A percentile compares a stretch with the other conserved stretches of the same genome.
Evolutionary conservation across 1,140 invertebrate species (phyloP).

Genomic region (Formica selysi): DNA sequence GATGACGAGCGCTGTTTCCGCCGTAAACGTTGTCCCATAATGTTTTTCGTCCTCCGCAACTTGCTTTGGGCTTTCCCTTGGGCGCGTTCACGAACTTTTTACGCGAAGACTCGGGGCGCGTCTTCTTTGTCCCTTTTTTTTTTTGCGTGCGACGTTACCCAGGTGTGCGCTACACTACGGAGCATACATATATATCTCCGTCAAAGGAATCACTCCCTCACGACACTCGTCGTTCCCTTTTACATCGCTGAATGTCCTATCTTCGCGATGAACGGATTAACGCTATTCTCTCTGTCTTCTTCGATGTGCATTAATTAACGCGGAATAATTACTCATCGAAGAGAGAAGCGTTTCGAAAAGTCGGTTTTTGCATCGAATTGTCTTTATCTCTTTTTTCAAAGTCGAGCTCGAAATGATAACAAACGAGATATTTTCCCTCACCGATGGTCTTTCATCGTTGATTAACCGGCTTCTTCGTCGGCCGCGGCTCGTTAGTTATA

Average conservation of each 20-base stretch:
- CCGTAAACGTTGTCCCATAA: constrained; percentile 47
- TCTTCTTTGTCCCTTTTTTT: background rate
- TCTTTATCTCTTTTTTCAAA: background rate
- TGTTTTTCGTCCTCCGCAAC: constrained; percentile 43
- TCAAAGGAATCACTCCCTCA: constrained; percentile 24
- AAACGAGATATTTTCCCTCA: background rate
- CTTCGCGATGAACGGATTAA: background rate
- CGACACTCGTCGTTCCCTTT: background rate
- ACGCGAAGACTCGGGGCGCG: constrained; percentile 1
- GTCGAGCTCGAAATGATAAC: background rate
- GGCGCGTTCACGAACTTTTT: constrained; percentile 34
- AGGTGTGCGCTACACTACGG: constrained; percentile 20
- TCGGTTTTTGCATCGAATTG: background rate
- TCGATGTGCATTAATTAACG: constrained; percentile 64
- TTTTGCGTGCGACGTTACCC: background rate
- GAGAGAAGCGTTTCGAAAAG: background rate
- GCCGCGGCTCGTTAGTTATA: constrained; percentile 18
- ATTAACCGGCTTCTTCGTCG: background rate
- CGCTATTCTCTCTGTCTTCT: background rate
- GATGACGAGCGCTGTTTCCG: constrained; percentile 28
- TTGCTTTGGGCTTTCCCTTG: constrained; percentile 8
- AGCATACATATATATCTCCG: constrained; percentile 17
- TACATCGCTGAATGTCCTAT: background rate
- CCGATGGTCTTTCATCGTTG: constrained; percentile 6
- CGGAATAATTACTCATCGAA: constrained; percentile 66